Evolutionary conservation across 2,888 invertebrate genomes (phyloP), one percentile per base, ranked within the genome.

Genomic region (Lissonota sp.): DNA sequence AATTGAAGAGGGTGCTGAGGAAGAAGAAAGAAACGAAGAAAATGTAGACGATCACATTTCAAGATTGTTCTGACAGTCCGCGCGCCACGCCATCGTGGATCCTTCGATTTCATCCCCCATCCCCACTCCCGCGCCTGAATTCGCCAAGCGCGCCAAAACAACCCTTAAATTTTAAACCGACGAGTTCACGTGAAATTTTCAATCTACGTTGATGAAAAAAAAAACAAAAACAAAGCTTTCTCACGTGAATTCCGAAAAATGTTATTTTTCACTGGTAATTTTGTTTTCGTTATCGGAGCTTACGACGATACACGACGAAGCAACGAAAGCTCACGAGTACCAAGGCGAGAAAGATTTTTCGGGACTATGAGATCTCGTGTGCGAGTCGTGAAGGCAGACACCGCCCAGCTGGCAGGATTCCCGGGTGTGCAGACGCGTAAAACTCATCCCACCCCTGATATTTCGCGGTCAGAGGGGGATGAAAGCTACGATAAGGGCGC

Each of bases 341-440:
- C n/a, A 7, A 14, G 26, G 60, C 72, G 69, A 69, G 69, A 69
- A 63, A 51, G 62, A 64, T 71, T 55, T 70, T 58, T 63, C 42
- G 42, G 46, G 57, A 57, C 51, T 63, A 67, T 40, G 42, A 62
- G 69, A 26, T 67, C 63, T 64, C 66, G 69, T 62, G 73, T 83
- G 85, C 85, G 85, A 77, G 90, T 89, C 90, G 90, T 88, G 89
- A 83, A 84, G 89, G 87, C 92, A 93, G 93, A 93, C 93, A 93
- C 93, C 93, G 93, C 93, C 93, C 93, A 93, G 93, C 93, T 92
- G 90, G 92, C 92, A 91, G 85, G 88, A 88, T 86, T 86, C 88
- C 88, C 88, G 90, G 93, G 88, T 89, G 89, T 90, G 90, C 91
- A 83, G 86, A 89, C 86, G 85, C 87, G 87, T 90, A 89, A 88